Percentiles rank a stretch among this genome's conserved stretches.
Conservation (phyloP, 2,888 invertebrate genomes). For the Criorhina ranunculi region DNA sequence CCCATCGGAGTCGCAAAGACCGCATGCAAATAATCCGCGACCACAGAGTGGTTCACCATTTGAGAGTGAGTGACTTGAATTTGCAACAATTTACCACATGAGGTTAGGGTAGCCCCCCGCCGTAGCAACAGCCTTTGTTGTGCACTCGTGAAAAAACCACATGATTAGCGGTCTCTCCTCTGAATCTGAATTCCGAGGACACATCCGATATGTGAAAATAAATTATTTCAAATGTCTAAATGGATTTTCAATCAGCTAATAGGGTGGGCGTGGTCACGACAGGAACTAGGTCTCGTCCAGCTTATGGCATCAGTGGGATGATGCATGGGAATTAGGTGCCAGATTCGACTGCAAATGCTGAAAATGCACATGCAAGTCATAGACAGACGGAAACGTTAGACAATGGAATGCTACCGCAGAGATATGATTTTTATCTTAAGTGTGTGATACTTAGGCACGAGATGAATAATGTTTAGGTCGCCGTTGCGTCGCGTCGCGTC, state of each 20-base stretch:
- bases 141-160: slow-evolving; percentile 11
- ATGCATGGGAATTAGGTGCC: background rate
- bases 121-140: slow-evolving; percentile 21
- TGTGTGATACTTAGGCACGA: too few species aligned
- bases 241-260: slow-evolving; percentile 49
- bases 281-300: background rate
- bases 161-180: slow-evolving; percentile 44
- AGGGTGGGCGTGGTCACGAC: background rate
- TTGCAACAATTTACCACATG: slow-evolving; percentile 20
- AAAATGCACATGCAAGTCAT: background rate
- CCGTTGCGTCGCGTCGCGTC: too few species aligned
- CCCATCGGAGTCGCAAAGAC: slow-evolving; percentile 18
- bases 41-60: slow-evolving; percentile 18
- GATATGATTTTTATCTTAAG: too few species aligned
- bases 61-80: slow-evolving; percentile 15
- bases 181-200: slow-evolving; percentile 35
- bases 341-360: background rate
- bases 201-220: slow-evolving; percentile 17
- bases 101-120: too few species aligned
- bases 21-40: slow-evolving; percentile 42
- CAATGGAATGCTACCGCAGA: background rate
- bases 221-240: slow-evolving; percentile 42
- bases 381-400: background rate
- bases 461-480: too few species aligned
- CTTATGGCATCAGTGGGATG: background rate